Evolutionary conservation across 1,140 invertebrate genomes (phyloP), one percentile per base, ranked within the genome.

Genomic region (Euura saliciscinereae): DNA sequence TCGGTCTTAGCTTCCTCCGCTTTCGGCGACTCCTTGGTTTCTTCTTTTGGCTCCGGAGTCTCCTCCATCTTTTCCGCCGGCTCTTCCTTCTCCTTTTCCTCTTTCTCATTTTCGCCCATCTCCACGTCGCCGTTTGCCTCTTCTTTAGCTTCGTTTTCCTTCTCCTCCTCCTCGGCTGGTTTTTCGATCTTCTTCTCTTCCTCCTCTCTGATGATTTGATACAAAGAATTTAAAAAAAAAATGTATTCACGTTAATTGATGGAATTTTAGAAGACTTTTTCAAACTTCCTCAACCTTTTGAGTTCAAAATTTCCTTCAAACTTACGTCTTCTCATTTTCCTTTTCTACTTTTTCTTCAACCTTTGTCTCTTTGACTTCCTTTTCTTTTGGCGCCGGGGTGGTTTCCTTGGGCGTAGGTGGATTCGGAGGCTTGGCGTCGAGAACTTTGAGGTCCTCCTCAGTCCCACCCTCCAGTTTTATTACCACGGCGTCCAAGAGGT

Each of bases 391-490:
- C 69, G 77, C 2, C 10, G 70, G 28, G 70, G 13, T 45, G 4
- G 67, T 46, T 67, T 28, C 66, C 45, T 65, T 72, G 6, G 44
- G 77, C 75, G 76, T 68, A 11, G 73, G 43, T 28, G 78, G 77
- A 13, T 80, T 81, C 72, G 74, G 71, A 69, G 91, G 89, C 74
- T 90, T 90, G 71, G 92, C 88, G 79, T 98, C 95, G 4, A 99
- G 88, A 11, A 94, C 89, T 78, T 93, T 94, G 2, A 99, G 87
- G 87, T 99, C 98, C 79, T 96, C 93, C 75, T 99, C 98, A n/a
- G 93, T 94, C 3, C 98, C 98, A 66, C 97, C 98, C 89, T 99
- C 98, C 11, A 99, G 88, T 84, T 97, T 96, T 74, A 99, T 98
- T 2, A 99, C 98, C 59, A 97, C 97, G 75, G 97, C 95, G 87